A percentile compares a stretch with the other conserved stretches of the same genome.
These are phyloP conservation scores for Hycleus cichorii DNA, from an alignment of 1,140 invertebrate species.

Conservation along the genomic window DNA sequence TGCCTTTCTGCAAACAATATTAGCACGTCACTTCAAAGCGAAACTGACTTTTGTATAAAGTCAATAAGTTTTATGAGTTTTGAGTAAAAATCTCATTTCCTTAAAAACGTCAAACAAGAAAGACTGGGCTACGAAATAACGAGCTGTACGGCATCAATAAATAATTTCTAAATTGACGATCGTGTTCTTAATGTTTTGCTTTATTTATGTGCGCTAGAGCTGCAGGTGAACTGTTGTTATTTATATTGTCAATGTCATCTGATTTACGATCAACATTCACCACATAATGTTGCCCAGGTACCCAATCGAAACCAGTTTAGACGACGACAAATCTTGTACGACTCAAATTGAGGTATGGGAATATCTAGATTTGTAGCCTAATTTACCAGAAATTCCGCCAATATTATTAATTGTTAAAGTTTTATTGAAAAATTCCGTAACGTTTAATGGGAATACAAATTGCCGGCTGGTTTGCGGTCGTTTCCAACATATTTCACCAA, in stretches of 20 bases:
- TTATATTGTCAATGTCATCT: conserved; percentile 8
- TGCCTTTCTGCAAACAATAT: no score
- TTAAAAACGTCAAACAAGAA: no score
- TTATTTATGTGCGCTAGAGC: no score
- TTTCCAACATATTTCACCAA: conserved; percentile 11
- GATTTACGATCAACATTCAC: conserved; percentile 12
- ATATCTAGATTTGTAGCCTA: background rate
- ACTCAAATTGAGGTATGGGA: background rate
- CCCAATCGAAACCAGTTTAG: background rate
- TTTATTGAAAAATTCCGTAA: conserved; percentile 14
- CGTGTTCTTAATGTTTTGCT: no score
- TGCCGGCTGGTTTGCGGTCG: conserved; percentile 6
- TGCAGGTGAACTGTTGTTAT: conserved; percentile 3
- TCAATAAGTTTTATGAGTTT: no score
- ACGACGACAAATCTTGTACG: background rate
- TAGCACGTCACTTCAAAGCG: no score
- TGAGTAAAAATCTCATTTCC: no score
- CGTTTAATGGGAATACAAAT: conserved; percentile 11
- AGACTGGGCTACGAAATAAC: no score
- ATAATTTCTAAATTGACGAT: no score
- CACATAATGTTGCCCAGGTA: conserved; percentile 7
- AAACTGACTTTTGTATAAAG: no score
- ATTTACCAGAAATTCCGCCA: conserved; percentile 4
- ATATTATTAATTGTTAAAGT: conserved; percentile 13
- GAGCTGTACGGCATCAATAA: no score